Evolutionary conservation across 2,888 invertebrate genomes (phyloP).

Genomic region (Diogma glabrata): DNA sequence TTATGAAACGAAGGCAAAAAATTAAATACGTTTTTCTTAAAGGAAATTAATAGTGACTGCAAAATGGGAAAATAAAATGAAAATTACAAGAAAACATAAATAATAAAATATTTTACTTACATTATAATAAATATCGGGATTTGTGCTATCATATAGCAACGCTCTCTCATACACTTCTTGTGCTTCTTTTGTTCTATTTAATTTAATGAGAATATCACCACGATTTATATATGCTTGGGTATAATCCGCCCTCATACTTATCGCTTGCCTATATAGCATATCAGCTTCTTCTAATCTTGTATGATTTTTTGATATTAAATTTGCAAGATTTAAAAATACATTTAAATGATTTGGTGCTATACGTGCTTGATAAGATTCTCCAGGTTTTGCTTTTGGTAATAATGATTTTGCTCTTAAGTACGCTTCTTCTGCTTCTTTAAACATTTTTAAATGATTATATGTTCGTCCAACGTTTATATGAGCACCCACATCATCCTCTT

Average conservation of each 20-base stretch:
- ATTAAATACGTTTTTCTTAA: too few species aligned
- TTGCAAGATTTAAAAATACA: constrained; percentile 90
- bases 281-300: constrained; percentile 90
- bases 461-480: constrained; percentile 96
- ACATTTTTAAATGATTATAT: constrained; percentile 80
- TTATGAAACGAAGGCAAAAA: too few species aligned
- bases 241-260: constrained; percentile 94
- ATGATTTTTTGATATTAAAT: constrained; percentile 84
- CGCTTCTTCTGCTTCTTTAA: constrained; percentile 83
- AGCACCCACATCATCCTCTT: constrained; percentile 91
- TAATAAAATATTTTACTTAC: too few species aligned
- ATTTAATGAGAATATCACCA: constrained; percentile 88
- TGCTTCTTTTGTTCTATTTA: constrained; percentile 88
- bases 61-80: too few species aligned
- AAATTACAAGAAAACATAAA: too few species aligned
- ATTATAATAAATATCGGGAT: constrained; percentile 91
- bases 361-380: constrained; percentile 88
- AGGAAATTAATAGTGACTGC: too few species aligned
- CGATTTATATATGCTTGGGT: constrained; percentile 94
- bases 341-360: constrained; percentile 94
- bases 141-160: constrained; percentile 81
- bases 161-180: constrained; percentile 91
- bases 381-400: constrained; percentile 81
- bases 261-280: constrained; percentile 85
- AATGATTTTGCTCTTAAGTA: constrained; percentile 82